A percentile compares a stretch with the other conserved stretches of the same genome.
These are phyloP conservation scores for Microcebus tavaratra DNA, from an alignment of 2,113 vertebrate species.

Conservation along the genomic window DNA sequence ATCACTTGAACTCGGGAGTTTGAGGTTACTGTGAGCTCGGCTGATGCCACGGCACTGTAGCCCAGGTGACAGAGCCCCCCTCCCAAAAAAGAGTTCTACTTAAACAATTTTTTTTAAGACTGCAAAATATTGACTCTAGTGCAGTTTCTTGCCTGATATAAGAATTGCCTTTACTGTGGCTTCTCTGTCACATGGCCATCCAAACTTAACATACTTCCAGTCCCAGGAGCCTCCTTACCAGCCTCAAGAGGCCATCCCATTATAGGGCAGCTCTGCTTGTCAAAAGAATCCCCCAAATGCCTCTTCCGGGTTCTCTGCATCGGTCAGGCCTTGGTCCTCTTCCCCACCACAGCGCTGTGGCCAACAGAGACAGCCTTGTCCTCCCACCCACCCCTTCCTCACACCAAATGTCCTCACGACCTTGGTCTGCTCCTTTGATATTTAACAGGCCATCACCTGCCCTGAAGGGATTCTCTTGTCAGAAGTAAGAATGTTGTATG, in stretches of 20 bases:
- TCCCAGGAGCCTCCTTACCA: neutral
- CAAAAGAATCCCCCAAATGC: neutral
- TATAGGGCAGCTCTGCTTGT: neutral
- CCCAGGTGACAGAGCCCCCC: no score
- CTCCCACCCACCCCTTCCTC: neutral
- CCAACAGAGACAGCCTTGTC: neutral
- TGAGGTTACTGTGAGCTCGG: no score
- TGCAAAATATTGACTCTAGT: neutral
- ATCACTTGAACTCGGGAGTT: no score
- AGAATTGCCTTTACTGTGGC: neutral
- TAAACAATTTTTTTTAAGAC: neutral
- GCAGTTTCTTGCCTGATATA: neutral
- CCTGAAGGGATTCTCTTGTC: neutral
- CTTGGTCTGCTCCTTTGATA: conserved; percentile 27
- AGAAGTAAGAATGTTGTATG: conserved; percentile 50
- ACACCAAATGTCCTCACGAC: neutral
- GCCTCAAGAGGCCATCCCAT: neutral
- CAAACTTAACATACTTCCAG: neutral
- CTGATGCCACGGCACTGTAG: no score
- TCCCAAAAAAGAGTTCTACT: no score
- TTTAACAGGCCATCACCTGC: conserved; percentile 48
- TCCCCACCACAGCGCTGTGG: neutral
- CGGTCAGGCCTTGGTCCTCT: neutral
- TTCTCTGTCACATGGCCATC: neutral
- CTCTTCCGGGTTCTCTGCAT: neutral